Conservation (phyloP, 1,140 invertebrate species). For the Scylla paramamosain region DNA sequence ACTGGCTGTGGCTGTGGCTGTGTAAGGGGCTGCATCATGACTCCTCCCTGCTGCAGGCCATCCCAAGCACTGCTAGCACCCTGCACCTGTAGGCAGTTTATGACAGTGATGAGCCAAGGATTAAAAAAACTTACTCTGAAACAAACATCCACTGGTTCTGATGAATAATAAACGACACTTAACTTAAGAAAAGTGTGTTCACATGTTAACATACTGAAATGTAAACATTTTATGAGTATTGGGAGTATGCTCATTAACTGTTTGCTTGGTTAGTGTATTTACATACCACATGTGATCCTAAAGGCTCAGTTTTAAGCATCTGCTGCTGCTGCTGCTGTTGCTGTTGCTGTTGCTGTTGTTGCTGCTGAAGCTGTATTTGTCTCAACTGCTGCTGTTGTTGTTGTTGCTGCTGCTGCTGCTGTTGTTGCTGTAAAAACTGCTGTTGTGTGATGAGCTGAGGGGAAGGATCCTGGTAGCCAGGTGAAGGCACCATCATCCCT, state of each 20-base stretch:
- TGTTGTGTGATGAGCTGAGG: conserved; percentile 48
- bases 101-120: background rate
- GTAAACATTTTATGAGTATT: too few species aligned
- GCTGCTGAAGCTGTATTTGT: conserved; percentile 36
- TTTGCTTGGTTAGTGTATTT: conserved; percentile 15
- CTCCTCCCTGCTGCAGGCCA: background rate
- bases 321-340: conserved; percentile 48
- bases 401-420: conserved; percentile 46
- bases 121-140: background rate
- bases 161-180: too few species aligned
- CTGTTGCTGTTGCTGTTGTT: conserved; percentile 53
- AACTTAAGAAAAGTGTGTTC: too few species aligned
- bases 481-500: conserved; percentile 70
- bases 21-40: background rate
- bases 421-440: conserved; percentile 51
- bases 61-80: conserved; percentile 26
- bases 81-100: conserved; percentile 31
- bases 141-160: too few species aligned
- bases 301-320: background rate
- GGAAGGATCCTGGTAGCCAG: conserved; percentile 47
- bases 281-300: conserved; percentile 55
- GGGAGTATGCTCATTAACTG: too few species aligned
- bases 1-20: background rate
- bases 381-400: conserved; percentile 65
- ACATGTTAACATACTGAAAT: too few species aligned